Evolutionary conservation across 2,888 invertebrate species (phyloP).

Genomic region (Aethes cnicana): DNA sequence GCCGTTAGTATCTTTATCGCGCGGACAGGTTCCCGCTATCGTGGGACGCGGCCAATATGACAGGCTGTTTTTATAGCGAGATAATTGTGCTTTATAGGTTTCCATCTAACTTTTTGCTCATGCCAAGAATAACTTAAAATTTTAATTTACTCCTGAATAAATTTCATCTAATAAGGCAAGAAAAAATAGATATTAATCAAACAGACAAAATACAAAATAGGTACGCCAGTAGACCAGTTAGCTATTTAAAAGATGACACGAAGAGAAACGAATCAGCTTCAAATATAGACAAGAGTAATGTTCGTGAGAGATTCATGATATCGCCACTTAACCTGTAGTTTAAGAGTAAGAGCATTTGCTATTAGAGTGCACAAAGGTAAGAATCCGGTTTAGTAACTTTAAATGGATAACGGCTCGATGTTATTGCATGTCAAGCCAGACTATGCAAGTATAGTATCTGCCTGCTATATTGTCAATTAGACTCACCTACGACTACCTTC

Average conservation of each 20-base stretch:
- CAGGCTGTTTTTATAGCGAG: conserved; percentile 28
- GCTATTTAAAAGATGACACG: too few species aligned
- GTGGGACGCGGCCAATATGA: conserved; percentile 27
- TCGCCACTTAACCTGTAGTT: too few species aligned
- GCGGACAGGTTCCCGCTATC: conserved; percentile 52
- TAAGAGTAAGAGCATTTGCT: too few species aligned
- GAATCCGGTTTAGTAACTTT: background rate
- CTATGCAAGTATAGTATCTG: background rate
- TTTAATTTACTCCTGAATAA: too few species aligned
- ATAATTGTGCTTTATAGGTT: conserved; percentile 23
- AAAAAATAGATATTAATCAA: too few species aligned
- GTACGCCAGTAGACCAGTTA: too few species aligned
- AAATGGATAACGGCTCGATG: background rate
- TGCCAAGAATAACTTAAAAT: background rate
- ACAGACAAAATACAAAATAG: too few species aligned
- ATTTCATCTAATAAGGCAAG: too few species aligned
- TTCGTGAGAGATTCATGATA: too few species aligned
- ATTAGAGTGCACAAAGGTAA: too few species aligned
- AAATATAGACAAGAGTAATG: too few species aligned
- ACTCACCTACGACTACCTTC: conserved; percentile 5
- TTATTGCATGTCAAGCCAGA: background rate
- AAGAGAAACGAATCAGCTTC: too few species aligned
- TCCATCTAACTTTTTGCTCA: background rate
- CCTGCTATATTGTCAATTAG: background rate
- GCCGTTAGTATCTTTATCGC: conserved; percentile 55